Evolutionary conservation across 92 coral and sea anemone species (phyloP).

Genomic region (Desmophyllum pertusum): DNA sequence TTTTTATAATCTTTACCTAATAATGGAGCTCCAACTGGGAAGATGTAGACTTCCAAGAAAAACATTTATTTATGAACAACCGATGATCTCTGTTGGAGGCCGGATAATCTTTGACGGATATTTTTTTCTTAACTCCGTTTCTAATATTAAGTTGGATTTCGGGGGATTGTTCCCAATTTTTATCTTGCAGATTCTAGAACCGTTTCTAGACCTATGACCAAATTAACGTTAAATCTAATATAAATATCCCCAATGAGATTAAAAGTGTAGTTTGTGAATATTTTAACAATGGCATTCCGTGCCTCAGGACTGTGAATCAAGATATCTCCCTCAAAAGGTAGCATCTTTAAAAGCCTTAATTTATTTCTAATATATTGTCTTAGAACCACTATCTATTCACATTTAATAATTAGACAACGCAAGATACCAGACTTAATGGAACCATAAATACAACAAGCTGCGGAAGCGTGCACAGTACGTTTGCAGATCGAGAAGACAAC

Average conservation of each 20-base stretch:
- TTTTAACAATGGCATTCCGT: not conserved
- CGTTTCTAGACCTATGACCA: not conserved
- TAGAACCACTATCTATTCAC: conserved; percentile 15
- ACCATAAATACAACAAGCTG: conserved; percentile 24
- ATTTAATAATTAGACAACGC: conserved; percentile 31
- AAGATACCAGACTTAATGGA: conserved; percentile 25
- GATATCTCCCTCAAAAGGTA: not conserved
- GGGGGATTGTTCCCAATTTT: not conserved
- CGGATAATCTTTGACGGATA: conserved; percentile 7
- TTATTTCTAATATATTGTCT: conserved; percentile 10
- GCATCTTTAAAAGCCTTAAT: conserved; percentile 7
- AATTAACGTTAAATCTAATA: not conserved
- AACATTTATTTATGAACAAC: not conserved
- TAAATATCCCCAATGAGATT: not conserved
- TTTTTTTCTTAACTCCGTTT: not conserved
- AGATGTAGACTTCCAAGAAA: not conserved
- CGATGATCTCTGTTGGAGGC: conserved; percentile 13
- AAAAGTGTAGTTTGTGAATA: not conserved
- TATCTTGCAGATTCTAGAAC: not conserved
- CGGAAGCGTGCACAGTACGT: conserved; percentile 24
- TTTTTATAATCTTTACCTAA: not conserved
- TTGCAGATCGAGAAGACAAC: not conserved
- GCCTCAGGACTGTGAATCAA: not conserved
- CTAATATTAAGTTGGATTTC: not conserved
- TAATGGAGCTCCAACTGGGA: not conserved